Conservation (phyloP, 2,797 vertebrate species). For the Amblyopsis hoosieri region DNA sequence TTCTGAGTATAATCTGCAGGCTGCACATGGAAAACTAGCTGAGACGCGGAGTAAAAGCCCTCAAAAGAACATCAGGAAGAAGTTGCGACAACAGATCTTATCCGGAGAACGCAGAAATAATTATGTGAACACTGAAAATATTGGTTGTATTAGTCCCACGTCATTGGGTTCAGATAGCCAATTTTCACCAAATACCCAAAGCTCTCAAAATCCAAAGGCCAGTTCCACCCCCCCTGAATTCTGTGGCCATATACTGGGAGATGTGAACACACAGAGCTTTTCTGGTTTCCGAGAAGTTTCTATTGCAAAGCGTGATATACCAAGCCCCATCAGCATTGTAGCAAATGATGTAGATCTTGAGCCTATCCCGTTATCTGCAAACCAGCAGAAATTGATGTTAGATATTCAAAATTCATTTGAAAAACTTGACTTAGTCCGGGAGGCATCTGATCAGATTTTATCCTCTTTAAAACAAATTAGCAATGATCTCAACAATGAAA, state of each 20-base stretch:
- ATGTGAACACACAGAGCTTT: slow-evolving; percentile 52
- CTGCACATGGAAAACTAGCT: slow-evolving; percentile 13
- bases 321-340: slow-evolving; percentile 14
- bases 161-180: slow-evolving; percentile 29
- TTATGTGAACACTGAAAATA: slow-evolving; percentile 38
- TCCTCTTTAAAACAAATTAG: slow-evolving; percentile 14
- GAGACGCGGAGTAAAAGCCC: slow-evolving; percentile 37
- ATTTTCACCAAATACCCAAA: slow-evolving; percentile 38
- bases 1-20: slow-evolving; percentile 29
- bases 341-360: slow-evolving; percentile 44
- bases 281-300: slow-evolving; percentile 51
- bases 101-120: slow-evolving; percentile 69
- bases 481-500: slow-evolving; percentile 38
- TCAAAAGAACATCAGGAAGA: slow-evolving; percentile 75
- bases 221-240: slow-evolving; percentile 22
- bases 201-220: slow-evolving; percentile 30
- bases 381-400: slow-evolving; percentile 78
- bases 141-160: slow-evolving; percentile 39
- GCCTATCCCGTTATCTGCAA: slow-evolving; percentile 56
- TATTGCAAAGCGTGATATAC: slow-evolving; percentile 13
- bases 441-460: slow-evolving; percentile 49
- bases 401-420: slow-evolving; percentile 88
- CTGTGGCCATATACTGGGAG: slow-evolving; percentile 35
- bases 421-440: slow-evolving; percentile 83
- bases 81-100: slow-evolving; percentile 78